These are phyloP conservation scores for Tupaia chinensis DNA, from an alignment of 2,113 vertebrate species.

Conservation along the genomic window DNA sequence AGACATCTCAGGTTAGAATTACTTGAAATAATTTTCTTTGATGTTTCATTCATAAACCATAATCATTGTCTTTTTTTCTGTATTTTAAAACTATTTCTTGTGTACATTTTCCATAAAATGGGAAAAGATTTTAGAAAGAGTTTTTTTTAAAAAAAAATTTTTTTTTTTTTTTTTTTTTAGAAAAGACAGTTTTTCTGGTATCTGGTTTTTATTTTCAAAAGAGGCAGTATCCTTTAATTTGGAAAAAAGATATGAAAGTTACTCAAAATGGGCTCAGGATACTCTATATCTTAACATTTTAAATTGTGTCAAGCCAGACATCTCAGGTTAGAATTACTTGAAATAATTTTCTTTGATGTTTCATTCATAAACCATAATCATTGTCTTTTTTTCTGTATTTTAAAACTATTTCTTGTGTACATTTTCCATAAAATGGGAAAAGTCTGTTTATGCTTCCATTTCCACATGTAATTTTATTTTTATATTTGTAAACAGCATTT, in stretches of 20 bases:
- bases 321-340: constrained; percentile 62
- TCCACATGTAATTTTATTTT: constrained; percentile 82
- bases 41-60: constrained; percentile 77
- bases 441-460: constrained; percentile 79
- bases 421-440: constrained; percentile 72
- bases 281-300: constrained; percentile 43
- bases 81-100: constrained; percentile 77
- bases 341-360: constrained; percentile 73
- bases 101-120: constrained; percentile 70
- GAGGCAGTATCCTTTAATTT: constrained; percentile 51
- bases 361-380: constrained; percentile 77
- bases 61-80: constrained; percentile 82
- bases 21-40: constrained; percentile 66
- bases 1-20: constrained; percentile 63
- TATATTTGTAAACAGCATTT: constrained; percentile 74
- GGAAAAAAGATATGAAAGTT: constrained; percentile 52
- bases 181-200: constrained; percentile 40
- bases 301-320: constrained; percentile 52
- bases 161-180: neutral
- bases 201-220: constrained; percentile 54
- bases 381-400: constrained; percentile 83
- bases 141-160: too few relatives aligned
- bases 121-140: constrained; percentile 47
- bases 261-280: constrained; percentile 46
- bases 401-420: constrained; percentile 66